Conservation (phyloP, 1,140 invertebrate genomes). For the Oryzaephilus surinamensis region DNA sequence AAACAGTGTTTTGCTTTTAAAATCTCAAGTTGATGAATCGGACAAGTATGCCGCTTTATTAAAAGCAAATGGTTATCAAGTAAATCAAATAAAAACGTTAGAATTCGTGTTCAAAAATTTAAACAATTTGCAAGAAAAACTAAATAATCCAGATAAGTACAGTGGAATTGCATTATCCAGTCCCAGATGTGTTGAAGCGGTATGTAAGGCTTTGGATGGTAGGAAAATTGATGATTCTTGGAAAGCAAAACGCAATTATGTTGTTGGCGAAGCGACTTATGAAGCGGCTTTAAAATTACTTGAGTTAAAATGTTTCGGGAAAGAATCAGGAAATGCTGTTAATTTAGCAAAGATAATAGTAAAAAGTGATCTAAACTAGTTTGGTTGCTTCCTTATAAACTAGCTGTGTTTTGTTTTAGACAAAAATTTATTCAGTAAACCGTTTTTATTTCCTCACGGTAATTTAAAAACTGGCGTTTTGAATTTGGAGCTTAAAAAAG, state of each 20-base stretch:
- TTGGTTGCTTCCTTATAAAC: constrained; percentile 1
- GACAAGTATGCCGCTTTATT: constrained; percentile 29
- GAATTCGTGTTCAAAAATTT: constrained; percentile 37
- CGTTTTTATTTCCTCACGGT: constrained; percentile 39
- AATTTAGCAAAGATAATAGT: constrained; percentile 36
- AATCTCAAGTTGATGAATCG: constrained; percentile 17
- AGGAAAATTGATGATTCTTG: constrained; percentile 22
- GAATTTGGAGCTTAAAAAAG: constrained; percentile 24
- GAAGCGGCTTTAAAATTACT: constrained; percentile 27
- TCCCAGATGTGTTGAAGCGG: constrained; percentile 35
- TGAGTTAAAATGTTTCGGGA: constrained; percentile 29
- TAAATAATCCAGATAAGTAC: constrained; percentile 29
- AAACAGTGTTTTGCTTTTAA: constrained; percentile 9
- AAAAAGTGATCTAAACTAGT: constrained; percentile 24
- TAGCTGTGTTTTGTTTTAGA: constrained; percentile 23
- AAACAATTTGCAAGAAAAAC: constrained; percentile 24
- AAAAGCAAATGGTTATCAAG: constrained; percentile 19
- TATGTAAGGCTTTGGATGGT: constrained; percentile 21
- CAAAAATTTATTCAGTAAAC: constrained; percentile 25
- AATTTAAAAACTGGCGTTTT: constrained; percentile 38
- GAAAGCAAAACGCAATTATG: constrained; percentile 36
- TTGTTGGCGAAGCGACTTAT: constrained; percentile 37
- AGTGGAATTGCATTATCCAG: constrained; percentile 39
- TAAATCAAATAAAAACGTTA: constrained; percentile 30
- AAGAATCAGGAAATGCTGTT: constrained; percentile 37